Percentiles rank a stretch among this genome's conserved stretches.
These are phyloP conservation scores for Ctenomys sociabilis DNA, from an alignment of 2,113 vertebrate species.

Conservation along the genomic window DNA sequence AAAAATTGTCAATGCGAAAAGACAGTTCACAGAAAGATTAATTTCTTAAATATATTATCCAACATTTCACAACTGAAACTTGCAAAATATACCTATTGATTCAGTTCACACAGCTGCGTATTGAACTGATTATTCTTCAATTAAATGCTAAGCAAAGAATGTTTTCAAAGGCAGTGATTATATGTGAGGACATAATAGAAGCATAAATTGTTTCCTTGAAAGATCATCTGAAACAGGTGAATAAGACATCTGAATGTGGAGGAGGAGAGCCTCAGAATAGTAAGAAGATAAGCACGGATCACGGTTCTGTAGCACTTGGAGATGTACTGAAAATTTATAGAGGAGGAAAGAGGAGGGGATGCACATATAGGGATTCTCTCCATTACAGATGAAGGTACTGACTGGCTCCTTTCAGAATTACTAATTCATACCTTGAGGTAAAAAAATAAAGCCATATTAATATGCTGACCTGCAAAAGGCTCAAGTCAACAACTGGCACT, in stretches of 20 bases:
- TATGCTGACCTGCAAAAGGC: too few relatives aligned
- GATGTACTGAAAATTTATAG: background rate
- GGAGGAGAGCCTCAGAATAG: background rate
- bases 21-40: conserved; percentile 41
- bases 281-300: background rate
- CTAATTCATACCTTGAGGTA: background rate
- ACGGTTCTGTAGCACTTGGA: background rate
- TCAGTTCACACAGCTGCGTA: background rate
- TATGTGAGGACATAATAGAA: background rate
- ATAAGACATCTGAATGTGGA: background rate
- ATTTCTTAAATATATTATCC: conserved; percentile 50
- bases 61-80: conserved; percentile 59
- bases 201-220: background rate
- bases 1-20: background rate
- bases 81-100: conserved; percentile 45
- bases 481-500: too few relatives aligned
- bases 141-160: conserved; percentile 30
- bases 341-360: background rate
- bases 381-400: background rate
- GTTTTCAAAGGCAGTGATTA: conserved; percentile 13
- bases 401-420: background rate
- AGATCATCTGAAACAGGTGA: background rate
- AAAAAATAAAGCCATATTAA: too few relatives aligned
- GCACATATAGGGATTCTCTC: background rate
- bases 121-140: conserved; percentile 26